These are phyloP conservation scores for Incurvaria masculella DNA, from an alignment of 2,888 invertebrate species.

Conservation along the genomic window DNA sequence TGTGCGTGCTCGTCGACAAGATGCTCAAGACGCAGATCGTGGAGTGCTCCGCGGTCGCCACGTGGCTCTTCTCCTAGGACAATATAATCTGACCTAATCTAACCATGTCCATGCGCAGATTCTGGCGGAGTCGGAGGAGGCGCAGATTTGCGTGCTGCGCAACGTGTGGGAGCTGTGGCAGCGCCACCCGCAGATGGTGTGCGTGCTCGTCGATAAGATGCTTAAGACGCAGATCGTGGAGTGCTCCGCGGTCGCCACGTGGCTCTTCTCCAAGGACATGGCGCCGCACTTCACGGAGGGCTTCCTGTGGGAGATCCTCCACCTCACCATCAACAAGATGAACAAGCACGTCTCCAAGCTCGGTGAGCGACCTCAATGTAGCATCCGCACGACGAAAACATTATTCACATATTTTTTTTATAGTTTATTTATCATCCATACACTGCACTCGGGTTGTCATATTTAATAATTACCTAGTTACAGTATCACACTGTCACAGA, in stretches of 20 bases:
- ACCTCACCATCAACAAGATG: constrained; percentile 95
- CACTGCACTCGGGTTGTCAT: too few species aligned
- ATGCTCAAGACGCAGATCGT: constrained; percentile 96
- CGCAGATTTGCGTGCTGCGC: constrained; percentile 89
- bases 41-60: constrained; percentile 95
- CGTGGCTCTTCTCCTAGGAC: constrained; percentile 96
- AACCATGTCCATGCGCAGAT: too few species aligned
- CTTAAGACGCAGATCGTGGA: constrained; percentile 96
- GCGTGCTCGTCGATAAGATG: constrained; percentile 94
- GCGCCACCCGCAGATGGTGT: constrained; percentile 95
- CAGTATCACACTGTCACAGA: too few species aligned
- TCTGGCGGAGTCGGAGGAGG: constrained; percentile 90
- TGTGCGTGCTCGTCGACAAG: constrained; percentile 94
- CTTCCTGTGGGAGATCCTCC: constrained; percentile 96
- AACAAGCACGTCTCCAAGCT: constrained; percentile 90
- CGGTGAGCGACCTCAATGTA: constrained; percentile 39
- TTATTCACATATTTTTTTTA: too few species aligned
- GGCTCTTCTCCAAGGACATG: constrained; percentile 97
- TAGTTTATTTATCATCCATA: too few species aligned
- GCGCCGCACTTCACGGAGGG: constrained; percentile 85
- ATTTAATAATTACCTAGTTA: too few species aligned
- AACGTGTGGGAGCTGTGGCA: constrained; percentile 96
- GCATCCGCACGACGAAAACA: too few species aligned
- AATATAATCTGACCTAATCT: too few species aligned
- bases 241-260: constrained; percentile 95